phyloP scores from a whole-genome alignment of 2,797 vertebrate species.

The Otolemur crassicaudatus region DNA sequence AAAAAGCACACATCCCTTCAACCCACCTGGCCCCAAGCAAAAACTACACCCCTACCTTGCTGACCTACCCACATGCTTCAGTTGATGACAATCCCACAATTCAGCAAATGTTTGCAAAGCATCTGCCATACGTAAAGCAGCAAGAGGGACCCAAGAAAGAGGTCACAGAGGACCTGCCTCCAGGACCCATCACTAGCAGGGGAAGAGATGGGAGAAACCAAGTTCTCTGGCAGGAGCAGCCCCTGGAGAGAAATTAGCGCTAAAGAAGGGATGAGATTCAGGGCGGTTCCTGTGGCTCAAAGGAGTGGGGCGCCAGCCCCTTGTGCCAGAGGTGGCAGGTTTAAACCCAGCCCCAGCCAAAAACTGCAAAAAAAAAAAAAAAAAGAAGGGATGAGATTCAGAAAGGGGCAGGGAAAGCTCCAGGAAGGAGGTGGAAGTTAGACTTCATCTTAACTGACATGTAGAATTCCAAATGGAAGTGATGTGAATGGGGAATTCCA shows the following conservation, averaged over 20 bases:
- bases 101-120: background rate
- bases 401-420: background rate
- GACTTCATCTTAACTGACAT: background rate
- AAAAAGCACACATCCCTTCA: background rate
- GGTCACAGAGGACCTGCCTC: background rate
- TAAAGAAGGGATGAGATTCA: background rate
- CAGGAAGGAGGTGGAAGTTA: background rate
- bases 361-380: too few relatives aligned
- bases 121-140: background rate
- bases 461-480: background rate
- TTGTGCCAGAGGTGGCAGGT: too few relatives aligned
- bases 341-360: too few relatives aligned
- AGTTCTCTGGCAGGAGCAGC: fast-evolving
- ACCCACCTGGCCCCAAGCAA: background rate
- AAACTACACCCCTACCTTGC: fast-evolving
- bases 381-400: background rate
- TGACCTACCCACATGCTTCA: background rate
- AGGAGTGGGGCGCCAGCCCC: too few relatives aligned
- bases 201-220: background rate
- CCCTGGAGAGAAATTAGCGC: background rate
- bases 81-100: background rate
- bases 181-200: background rate
- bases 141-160: background rate
- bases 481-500: constrained; percentile 8
- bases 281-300: too few relatives aligned